Evolutionary conservation across 2,888 invertebrate genomes (phyloP), one percentile per base, ranked within the genome.

Genomic region (Nyleta sp.): DNA sequence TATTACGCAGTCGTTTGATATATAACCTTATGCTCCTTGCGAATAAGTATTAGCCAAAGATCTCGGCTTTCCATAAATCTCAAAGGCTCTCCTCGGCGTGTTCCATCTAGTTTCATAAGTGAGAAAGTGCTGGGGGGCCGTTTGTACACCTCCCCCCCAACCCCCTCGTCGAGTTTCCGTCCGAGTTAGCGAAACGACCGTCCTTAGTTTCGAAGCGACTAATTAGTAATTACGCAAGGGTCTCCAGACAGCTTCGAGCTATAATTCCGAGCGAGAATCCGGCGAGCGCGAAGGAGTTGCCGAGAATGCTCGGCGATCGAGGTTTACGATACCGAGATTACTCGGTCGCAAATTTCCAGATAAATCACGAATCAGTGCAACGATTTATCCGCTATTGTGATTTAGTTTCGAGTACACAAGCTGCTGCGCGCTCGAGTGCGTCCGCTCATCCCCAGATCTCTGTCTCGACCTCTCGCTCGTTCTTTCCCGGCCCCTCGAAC

Each of bases 161-260:
- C 31, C 24, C 18, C 44, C 48, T 33, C 24, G 10, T 50, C 44
- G 67, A 64, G 80, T 75, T 82, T 74, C 75, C 65, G 60, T 75
- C 42, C 67, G 64, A 76, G 77, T 80, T 59, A 75, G 81, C 64
- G 71, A 74, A 80, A 81, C 77, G 67, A 75, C 77, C 79, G 53
- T 81, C 65, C 68, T 78, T 78, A 77, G 80, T 82, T 76, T 70
- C 76, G 83, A 83, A 84, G 82, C 80, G 83, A 81, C 80, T 83
- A 84, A 84, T 84, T 84, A 84, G 82, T 82, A 82, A 83, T 83
- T 84, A 74, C 81, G 62, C 81, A 48, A 65, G 71, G 75, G 70
- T 60, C 64, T 67, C 53, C 35, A 67, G 68, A 65, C 70, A 75
- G 72, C 70, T 70, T 52, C 57, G 50, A 76, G 70, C 70, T 64